Percentiles rank a stretch among this genome's conserved stretches.
These are phyloP conservation scores for Andricus curvator DNA, from an alignment of 2,888 invertebrate species.

Conservation along the genomic window DNA sequence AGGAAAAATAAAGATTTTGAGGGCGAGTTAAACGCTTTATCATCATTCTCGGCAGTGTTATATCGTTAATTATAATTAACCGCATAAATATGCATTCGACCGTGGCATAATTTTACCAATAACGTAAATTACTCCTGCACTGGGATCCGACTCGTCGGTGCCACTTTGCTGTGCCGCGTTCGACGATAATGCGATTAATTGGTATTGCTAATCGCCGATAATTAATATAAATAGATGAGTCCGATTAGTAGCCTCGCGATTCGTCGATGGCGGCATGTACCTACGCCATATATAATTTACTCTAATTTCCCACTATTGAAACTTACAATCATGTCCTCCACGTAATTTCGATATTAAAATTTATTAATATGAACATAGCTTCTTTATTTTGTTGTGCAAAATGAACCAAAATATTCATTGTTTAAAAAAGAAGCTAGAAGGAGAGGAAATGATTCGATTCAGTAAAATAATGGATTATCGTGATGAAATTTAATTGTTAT, in stretches of 20 bases:
- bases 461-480: too few species aligned
- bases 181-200: slow-evolving; percentile 77
- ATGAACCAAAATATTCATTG: too few species aligned
- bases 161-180: slow-evolving; percentile 56
- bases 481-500: too few species aligned
- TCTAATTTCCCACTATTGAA: slow-evolving; percentile 34
- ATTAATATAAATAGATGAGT: slow-evolving; percentile 78
- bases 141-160: slow-evolving; percentile 63
- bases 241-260: slow-evolving; percentile 72
- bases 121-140: slow-evolving; percentile 76
- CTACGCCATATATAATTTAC: slow-evolving; percentile 37
- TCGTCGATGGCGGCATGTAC: slow-evolving; percentile 53
- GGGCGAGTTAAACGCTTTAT: slow-evolving; percentile 63
- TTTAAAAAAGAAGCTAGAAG: too few species aligned
- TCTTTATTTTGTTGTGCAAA: too few species aligned
- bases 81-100: slow-evolving; percentile 77
- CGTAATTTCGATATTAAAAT: slow-evolving; percentile 15
- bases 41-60: slow-evolving; percentile 72
- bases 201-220: slow-evolving; percentile 78
- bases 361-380: neutral
- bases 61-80: slow-evolving; percentile 77
- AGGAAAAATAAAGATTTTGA: slow-evolving; percentile 7
- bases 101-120: slow-evolving; percentile 78
- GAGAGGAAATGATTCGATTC: too few species aligned
- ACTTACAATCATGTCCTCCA: neutral